phyloP scores from a whole-genome alignment of 2,113 vertebrate species.

The Corydoras maculifer region DNA sequence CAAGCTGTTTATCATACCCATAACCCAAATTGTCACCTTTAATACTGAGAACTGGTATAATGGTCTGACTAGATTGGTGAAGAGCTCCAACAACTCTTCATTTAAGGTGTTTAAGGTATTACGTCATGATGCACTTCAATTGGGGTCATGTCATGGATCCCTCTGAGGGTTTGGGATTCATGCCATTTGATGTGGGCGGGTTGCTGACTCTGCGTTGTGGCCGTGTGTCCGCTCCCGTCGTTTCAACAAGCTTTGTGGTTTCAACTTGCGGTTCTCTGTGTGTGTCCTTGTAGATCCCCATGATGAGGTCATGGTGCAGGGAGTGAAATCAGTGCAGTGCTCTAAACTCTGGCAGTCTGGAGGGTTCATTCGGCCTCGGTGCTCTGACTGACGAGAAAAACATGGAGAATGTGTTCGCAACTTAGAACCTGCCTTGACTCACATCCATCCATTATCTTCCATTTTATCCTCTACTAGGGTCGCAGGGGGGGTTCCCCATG shows the following conservation, averaged over 20 bases:
- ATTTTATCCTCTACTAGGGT: too few species aligned
- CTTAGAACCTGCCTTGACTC: too few species aligned
- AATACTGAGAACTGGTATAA: too few species aligned
- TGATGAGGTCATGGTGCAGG: constrained; percentile 24
- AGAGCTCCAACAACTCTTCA: too few species aligned
- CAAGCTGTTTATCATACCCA: too few species aligned
- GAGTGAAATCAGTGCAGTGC: background rate
- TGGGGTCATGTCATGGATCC: background rate
- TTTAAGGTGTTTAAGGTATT: too few species aligned
- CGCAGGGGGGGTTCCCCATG: too few species aligned
- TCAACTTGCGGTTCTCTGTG: background rate
- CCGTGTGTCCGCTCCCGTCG: constrained; percentile 10
- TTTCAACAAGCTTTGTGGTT: background rate
- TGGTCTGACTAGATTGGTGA: too few species aligned
- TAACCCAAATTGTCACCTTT: too few species aligned
- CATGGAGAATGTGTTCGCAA: too few species aligned
- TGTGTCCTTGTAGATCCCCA: background rate
- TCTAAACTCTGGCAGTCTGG: constrained; percentile 13
- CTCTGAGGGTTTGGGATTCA: background rate
- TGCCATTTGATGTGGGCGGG: constrained; percentile 22
- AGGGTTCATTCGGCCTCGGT: background rate
- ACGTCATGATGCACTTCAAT: too few species aligned
- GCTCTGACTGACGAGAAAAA: background rate
- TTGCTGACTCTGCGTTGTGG: background rate
- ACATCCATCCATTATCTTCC: too few species aligned